Evolutionary conservation across 2,888 invertebrate genomes (phyloP), one percentile per base, ranked within the genome.

Genomic region (Andrena flavipes): DNA sequence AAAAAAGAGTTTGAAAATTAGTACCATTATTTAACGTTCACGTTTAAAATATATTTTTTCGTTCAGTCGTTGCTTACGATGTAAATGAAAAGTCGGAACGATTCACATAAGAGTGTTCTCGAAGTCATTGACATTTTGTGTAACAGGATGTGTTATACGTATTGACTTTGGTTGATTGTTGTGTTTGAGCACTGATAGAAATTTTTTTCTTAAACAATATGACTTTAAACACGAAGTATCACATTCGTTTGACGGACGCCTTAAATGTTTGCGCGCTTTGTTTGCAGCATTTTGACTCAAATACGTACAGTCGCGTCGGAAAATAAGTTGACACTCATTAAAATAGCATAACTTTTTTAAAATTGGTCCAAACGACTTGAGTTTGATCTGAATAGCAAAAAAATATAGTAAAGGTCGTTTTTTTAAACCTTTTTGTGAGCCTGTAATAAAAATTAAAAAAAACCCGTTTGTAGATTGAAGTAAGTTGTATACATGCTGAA

Each of bases 81-180:
- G 69, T 42, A 68, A 75, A 67, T 54, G 67, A 67, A 80, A 80
- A 42, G 70, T 35, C 48, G 65, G 26, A 78, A 79, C 20, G 71
- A 63, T 77, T 73, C 48, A 13, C 63, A 33, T 33, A 33, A 68
- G 48, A 59, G 49, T 71, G 49, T 54, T 35, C 16, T 67, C 23
- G 26, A 65, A 35, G 49, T 54, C 33, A 20, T 59, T 33, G 35
- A 23, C 16, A 8, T 56, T 71, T 56, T 35, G 10, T 42, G 16
- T 64, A 59, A 35, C 10, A 70, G 60, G 26, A 51, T 62, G 77
- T 10, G 49, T 67, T 65, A 73, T 78, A 10, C 35, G 10, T 35
- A 81, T 81, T 81, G 79, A 81, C 80, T 78, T 68, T 78, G 67
- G 35, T 81, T 59, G 79, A 72, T 48, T 23, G 26, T 67, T 33